A percentile compares a stretch with the other conserved stretches of the same genome.
Conservation (phyloP, 2,113 vertebrate genomes). For the Oncorhynchus clarkii region DNA sequence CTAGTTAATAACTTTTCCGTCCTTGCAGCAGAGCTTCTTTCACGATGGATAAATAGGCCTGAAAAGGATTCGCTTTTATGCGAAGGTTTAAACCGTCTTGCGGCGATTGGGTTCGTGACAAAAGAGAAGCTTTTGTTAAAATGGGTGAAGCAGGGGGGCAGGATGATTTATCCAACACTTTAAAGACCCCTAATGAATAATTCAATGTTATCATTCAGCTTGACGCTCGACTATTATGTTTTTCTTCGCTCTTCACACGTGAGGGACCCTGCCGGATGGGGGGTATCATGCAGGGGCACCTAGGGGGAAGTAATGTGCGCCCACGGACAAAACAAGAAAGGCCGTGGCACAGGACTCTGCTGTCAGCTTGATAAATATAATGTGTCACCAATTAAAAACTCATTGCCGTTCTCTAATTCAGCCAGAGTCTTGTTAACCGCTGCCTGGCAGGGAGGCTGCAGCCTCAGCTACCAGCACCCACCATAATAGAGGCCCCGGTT, state of each 20-base stretch:
- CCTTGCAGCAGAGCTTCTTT: constrained; percentile 70
- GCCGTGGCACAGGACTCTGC: constrained; percentile 73
- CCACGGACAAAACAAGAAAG: constrained; percentile 83
- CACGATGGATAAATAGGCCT: constrained; percentile 64
- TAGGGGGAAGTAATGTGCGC: constrained; percentile 79
- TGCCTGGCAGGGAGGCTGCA: constrained; percentile 80
- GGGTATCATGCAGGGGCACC: constrained; percentile 72
- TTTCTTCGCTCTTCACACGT: constrained; percentile 80
- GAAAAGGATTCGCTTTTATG: constrained; percentile 64
- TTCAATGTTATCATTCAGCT: constrained; percentile 89
- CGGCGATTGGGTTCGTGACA: constrained; percentile 68
- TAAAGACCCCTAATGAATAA: constrained; percentile 86
- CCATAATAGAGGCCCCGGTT: constrained; percentile 74
- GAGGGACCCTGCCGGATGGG: constrained; percentile 70
- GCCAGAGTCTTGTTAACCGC: constrained; percentile 85
- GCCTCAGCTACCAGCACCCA: constrained; percentile 76
- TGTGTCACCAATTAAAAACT: constrained; percentile 96
- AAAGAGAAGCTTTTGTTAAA: constrained; percentile 74
- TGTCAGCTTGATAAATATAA: constrained; percentile 96
- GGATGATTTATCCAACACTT: constrained; percentile 80
- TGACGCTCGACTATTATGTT: constrained; percentile 77
- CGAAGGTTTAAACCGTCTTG: constrained; percentile 43
- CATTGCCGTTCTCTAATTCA: constrained; percentile 86
- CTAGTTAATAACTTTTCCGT: constrained; percentile 80
- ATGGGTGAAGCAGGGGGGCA: constrained; percentile 20